Conservation (phyloP, 2,888 invertebrate genomes). For the Leptopilina syphax region DNA sequence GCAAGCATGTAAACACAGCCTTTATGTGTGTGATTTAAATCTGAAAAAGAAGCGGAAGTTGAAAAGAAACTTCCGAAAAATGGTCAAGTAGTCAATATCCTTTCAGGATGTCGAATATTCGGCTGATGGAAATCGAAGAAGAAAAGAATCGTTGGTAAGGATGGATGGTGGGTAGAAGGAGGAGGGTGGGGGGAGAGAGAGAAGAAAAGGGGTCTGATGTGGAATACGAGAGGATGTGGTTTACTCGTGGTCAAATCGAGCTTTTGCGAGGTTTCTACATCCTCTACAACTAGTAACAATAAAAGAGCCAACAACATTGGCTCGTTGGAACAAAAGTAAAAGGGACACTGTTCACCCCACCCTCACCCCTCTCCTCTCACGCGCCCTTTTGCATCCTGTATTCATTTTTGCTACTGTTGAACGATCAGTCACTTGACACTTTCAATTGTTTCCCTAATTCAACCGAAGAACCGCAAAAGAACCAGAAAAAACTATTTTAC, state of each 20-base stretch:
- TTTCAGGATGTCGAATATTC: constrained; percentile 37
- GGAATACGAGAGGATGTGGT: constrained; percentile 73
- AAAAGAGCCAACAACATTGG: constrained; percentile 55
- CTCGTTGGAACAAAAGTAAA: constrained; percentile 65
- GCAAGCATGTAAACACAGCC: no score
- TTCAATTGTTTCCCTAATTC: constrained; percentile 4
- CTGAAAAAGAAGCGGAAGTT: not conserved
- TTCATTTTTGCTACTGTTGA: constrained; percentile 26
- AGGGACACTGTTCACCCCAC: constrained; percentile 61
- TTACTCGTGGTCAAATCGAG: constrained; percentile 73
- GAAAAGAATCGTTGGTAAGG: constrained; percentile 54
- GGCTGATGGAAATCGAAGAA: constrained; percentile 68
- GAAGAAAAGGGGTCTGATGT: constrained; percentile 47
- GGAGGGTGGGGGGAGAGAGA: constrained; percentile 47
- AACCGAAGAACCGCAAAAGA: constrained; percentile 25
- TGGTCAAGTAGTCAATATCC: constrained; percentile 35
- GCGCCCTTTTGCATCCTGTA: not conserved
- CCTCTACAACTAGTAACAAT: constrained; percentile 64
- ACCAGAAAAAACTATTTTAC: not conserved
- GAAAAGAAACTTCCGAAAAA: constrained; percentile 27
- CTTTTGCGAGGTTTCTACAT: constrained; percentile 75
- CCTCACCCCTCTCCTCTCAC: constrained; percentile 56
- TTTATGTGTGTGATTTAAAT: not conserved
- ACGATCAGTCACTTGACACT: constrained; percentile 37
- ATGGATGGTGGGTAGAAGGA: no score